Evolutionary conservation across 2,888 invertebrate genomes (phyloP), one percentile per base, ranked within the genome.

Genomic region (Keiferia lycopersicella): DNA sequence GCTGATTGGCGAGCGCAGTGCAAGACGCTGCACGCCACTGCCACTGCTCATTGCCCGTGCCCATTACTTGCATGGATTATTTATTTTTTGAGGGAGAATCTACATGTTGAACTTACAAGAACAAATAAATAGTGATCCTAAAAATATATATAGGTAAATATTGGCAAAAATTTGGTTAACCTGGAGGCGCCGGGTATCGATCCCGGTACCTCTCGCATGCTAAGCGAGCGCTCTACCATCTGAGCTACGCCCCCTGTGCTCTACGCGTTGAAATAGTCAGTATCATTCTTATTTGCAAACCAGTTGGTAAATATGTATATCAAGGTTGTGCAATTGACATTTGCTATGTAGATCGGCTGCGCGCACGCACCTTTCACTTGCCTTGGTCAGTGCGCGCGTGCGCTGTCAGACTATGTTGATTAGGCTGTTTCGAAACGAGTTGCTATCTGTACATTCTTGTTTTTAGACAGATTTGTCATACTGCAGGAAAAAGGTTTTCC

Each of bases 171-270:
- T n/a, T 26, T 8, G 14, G 51, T 26, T 7, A 22, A 12, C 51
- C 18, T 61, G 61, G 88, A 91, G 89, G 90, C 88, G 89, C 90
- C 89, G 89, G 89, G 90, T 89, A 91, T 91, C 89, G 90, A 91
- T 91, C 90, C 91, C 91, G 88, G 91, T 91, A 91, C 91, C 90
- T 91, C 91, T 92, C 91, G 78, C 87, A 88, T 88, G 88, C 88
- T 86, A 87, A 87, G 87, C 88, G 86, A 88, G 88, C 88, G 87
- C 86, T 86, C 84, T 86, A 86, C 84, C 86, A 87, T 86, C 85
- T 85, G 87, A 86, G 87, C 86, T 87, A 87, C 86, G 85, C 84
- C 86, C 86, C 86, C 86, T 51, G 62, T 61, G 50, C 50, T 56
- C 6, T 30, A 34, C 56, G n/a, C 16, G 30, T 10, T 10, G 30